Base-by-base conservation (phyloP, 2,888 invertebrate species). In the Sinodicranocentrus sp. region DNA sequence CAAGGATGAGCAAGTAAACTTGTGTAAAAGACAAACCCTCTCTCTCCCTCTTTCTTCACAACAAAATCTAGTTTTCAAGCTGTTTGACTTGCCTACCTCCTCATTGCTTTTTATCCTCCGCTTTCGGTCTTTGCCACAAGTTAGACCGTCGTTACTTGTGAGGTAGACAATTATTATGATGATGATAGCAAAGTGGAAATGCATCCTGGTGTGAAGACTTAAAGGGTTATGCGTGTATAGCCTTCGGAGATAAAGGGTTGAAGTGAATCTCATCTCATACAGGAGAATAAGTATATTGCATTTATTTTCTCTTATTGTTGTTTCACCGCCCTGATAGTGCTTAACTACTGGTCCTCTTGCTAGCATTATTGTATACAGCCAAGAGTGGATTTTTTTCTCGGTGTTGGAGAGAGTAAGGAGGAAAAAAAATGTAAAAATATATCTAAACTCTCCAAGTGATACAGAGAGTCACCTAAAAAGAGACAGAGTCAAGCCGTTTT, bases 101-200 rank as follows among this genome's bases (percentile, higher is more conserved):
- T 43, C 68, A 15, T 13, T 5, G 15, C 48, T 54, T n/a, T n/a
- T n/a, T 15, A n/a, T 15, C 48, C 52, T 25, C 25, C 23, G 44
- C 26, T 28, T 28, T 3, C 28, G 28, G 28, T 44, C 13, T 17
- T 39, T 33, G 33, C 33, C 33, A 6, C 33, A 33, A 33, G n/a
- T n/a, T n/a, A n/a, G n/a, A n/a, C n/a, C n/a, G 33, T 79, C 61
- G 71, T 72, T 80, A 67, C 82, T 82, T 82, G 76, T 77, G 76
- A n/a, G 83, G 77, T 83, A 83, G 83, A 83, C 83, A 83, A 83
- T 83, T 83, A n/a, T n/a, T n/a, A 83, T 76, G 52, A 68, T 73
- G 73, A 73, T 68, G 68, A 82, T 63, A 61, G 68, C 54, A 63
- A 73, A 83, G 77, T 72, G 77, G 72, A 65, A 77, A 83, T 77